These are phyloP conservation scores for Acrossocheilus fasciatus DNA, from an alignment of 2,797 vertebrate genomes.

Conservation along the genomic window DNA sequence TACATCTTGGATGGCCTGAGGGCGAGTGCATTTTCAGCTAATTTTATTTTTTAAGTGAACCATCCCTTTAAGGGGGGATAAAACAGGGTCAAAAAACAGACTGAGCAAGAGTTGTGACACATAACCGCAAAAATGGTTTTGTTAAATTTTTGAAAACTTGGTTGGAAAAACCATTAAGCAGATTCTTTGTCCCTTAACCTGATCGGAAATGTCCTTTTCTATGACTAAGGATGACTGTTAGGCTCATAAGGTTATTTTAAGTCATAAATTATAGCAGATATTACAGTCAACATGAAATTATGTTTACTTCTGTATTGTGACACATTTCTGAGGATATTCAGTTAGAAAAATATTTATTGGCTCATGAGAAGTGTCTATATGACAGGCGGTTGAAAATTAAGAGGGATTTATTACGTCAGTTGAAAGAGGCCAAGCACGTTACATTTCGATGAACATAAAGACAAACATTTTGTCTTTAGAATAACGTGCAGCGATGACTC, in stretches of 20 bases:
- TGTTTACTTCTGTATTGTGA: not conserved
- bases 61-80: not conserved
- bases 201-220: not conserved
- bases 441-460: not conserved
- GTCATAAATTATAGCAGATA: not conserved
- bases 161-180: not conserved
- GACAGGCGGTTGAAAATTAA: not conserved
- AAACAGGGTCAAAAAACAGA: constrained; percentile 10
- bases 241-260: not conserved
- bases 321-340: not conserved
- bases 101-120: not conserved
- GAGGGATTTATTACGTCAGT: not conserved
- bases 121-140: not conserved
- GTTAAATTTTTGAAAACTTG: not conserved
- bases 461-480: not conserved
- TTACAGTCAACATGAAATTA: not conserved
- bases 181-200: not conserved
- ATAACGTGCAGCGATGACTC: no score
- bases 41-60: not conserved
- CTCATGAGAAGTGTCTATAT: not conserved
- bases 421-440: not conserved
- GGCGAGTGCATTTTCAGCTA: not conserved
- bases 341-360: not conserved
- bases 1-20: no score
- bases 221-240: not conserved